phyloP scores from a whole-genome alignment of 2,888 invertebrate species.

The Metacarcinus magister region DNA sequence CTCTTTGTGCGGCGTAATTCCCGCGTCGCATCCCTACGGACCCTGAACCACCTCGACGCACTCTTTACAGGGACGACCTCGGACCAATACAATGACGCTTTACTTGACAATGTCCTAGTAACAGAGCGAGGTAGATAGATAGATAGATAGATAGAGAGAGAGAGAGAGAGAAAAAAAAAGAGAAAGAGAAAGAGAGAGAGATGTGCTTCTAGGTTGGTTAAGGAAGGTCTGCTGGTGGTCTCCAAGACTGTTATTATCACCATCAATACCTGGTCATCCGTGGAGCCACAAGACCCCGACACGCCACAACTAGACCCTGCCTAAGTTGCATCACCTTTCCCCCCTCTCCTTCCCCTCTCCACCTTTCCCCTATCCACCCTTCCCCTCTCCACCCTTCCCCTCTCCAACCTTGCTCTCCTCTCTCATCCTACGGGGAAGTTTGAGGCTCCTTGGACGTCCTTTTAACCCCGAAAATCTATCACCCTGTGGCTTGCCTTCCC shows the following conservation, averaged over 20 bases:
- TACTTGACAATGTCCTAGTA: neutral
- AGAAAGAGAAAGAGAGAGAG: slow-evolving; percentile 46
- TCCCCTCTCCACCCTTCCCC: neutral
- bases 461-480: slow-evolving; percentile 16
- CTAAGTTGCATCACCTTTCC: neutral
- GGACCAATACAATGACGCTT: too few relatives aligned
- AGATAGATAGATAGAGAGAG: neutral
- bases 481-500: neutral
- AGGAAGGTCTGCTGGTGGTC: neutral
- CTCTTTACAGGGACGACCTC: neutral
- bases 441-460: neutral
- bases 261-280: slow-evolving; percentile 16
- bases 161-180: slow-evolving; percentile 28
- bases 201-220: neutral
- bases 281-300: neutral
- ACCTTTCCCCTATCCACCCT: neutral
- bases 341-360: neutral
- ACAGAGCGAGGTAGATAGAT: neutral
- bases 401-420: neutral
- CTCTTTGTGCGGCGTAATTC: neutral
- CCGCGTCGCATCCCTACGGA: neutral
- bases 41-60: neutral
- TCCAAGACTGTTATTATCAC: neutral
- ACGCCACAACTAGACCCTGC: neutral
- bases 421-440: neutral